A percentile compares a stretch with the other conserved stretches of the same genome.
phyloP scores from a whole-genome alignment of 2,113 vertebrate genomes.

The Mugil cephalus region DNA sequence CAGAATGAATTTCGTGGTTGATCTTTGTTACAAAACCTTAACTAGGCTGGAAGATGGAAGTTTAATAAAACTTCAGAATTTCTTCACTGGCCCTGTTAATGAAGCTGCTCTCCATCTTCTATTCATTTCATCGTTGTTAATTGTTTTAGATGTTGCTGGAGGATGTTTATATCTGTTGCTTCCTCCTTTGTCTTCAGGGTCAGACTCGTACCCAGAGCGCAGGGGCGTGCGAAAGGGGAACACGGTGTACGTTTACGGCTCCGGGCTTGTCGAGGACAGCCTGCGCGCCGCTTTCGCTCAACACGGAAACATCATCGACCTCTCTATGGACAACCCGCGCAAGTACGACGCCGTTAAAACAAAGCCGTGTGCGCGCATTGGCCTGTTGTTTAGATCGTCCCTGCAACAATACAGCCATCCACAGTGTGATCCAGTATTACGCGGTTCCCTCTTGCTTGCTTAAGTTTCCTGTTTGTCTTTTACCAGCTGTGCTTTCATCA shows the following conservation, averaged over 20 bases:
- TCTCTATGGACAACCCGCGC: slow-evolving; percentile 91
- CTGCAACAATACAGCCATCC: background rate
- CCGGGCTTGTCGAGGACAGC: slow-evolving; percentile 87
- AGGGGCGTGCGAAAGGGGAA: slow-evolving; percentile 90
- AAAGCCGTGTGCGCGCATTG: background rate
- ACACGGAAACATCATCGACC: slow-evolving; percentile 93
- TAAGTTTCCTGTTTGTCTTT: slow-evolving; percentile 12
- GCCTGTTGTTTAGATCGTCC: background rate
- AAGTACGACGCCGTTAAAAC: slow-evolving; percentile 81
- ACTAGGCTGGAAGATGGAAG: too few relatives aligned
- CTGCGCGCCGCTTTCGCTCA: slow-evolving; percentile 88
- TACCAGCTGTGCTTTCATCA: slow-evolving; percentile 92
- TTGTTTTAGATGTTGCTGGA: background rate
- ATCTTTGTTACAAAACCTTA: too few relatives aligned
- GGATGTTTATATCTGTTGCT: background rate
- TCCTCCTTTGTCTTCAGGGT: slow-evolving; percentile 77
- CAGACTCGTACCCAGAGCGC: slow-evolving; percentile 90
- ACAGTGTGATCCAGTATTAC: background rate
- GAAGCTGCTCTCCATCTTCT: too few relatives aligned
- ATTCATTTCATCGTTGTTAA: too few relatives aligned
- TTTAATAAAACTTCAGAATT: too few relatives aligned
- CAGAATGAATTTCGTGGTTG: too few relatives aligned
- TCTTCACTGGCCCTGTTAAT: too few relatives aligned
- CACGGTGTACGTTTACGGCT: slow-evolving; percentile 91
- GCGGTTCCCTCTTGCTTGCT: background rate